Percentiles rank a stretch among this genome's conserved stretches.
phyloP scores from a whole-genome alignment of 2,888 invertebrate genomes.

The Drosophila limbata region DNA sequence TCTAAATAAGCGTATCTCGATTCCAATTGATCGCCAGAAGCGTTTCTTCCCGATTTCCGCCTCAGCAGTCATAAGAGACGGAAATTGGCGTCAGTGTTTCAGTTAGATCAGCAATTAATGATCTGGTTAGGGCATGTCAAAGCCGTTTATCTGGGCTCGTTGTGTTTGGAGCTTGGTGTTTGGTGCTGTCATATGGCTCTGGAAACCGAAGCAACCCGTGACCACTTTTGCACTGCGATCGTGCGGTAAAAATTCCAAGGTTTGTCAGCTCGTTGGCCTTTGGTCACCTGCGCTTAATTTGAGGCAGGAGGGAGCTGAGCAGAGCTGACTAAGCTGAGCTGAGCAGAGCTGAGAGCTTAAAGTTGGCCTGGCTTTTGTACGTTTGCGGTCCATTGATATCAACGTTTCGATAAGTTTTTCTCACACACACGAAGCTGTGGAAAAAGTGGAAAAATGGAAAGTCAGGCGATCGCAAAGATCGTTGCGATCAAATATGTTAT shows the following conservation, averaged over 20 bases:
- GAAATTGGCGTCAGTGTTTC: constrained; percentile 21
- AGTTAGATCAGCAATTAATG: constrained; percentile 64
- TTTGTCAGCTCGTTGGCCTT: constrained; percentile 84
- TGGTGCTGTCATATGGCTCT: constrained; percentile 60
- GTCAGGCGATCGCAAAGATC: constrained; percentile 76
- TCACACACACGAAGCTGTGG: constrained; percentile 64
- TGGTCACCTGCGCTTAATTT: constrained; percentile 83
- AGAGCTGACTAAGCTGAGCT: not conserved
- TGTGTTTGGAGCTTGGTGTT: constrained; percentile 32
- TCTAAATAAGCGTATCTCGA: constrained; percentile 5
- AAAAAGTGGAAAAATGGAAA: constrained; percentile 72
- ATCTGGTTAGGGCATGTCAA: constrained; percentile 65
- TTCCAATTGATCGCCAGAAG: not conserved
- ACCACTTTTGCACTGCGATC: constrained; percentile 59
- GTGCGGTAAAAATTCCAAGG: constrained; percentile 67
- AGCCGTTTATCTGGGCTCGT: constrained; percentile 58
- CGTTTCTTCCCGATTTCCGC: not conserved
- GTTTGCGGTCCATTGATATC: constrained; percentile 67
- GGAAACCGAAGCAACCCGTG: constrained; percentile 44
- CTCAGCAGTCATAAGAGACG: not conserved
- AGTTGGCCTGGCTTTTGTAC: constrained; percentile 41
- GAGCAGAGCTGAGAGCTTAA: not conserved
- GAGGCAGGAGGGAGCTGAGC: constrained; percentile 35
- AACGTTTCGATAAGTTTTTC: constrained; percentile 74
- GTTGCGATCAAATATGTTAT: constrained; percentile 76